Conservation (phyloP, 2,888 invertebrate genomes). For the Cepaea hortensis region DNA sequence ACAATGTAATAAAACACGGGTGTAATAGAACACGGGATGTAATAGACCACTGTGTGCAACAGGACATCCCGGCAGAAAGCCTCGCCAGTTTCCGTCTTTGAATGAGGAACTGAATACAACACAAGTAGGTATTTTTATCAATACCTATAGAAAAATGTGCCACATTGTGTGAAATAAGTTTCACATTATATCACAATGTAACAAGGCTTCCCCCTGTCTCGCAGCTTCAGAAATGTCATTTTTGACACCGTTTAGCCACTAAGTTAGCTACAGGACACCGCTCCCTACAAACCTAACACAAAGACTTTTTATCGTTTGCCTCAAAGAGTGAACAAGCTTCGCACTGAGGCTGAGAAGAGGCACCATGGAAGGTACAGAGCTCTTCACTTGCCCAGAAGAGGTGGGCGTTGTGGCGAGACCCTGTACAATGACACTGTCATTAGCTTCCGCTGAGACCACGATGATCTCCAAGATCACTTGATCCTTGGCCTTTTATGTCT, state of each 20-base stretch:
- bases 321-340: not conserved
- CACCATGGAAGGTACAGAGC: not conserved
- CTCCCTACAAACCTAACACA: constrained; percentile 10
- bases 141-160: too few relatives aligned
- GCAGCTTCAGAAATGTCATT: constrained; percentile 1
- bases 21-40: too few relatives aligned
- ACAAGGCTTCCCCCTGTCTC: not conserved
- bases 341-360: constrained; percentile 13
- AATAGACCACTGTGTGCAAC: too few relatives aligned
- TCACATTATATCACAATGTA: not conserved
- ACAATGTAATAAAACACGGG: too few relatives aligned
- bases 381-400: not conserved
- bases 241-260: constrained; percentile 22
- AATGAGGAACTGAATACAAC: not conserved
- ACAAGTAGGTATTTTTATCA: not conserved
- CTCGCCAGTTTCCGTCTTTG: not conserved
- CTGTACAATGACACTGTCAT: constrained; percentile 38
- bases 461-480: not conserved
- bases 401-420: constrained; percentile 22
- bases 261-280: constrained; percentile 25
- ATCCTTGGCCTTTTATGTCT: not conserved
- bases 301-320: constrained; percentile 6
- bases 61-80: not conserved
- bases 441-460: constrained; percentile 23
- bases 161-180: not conserved